phyloP scores from a whole-genome alignment of 2,113 vertebrate genomes.

The Athene noctua region DNA sequence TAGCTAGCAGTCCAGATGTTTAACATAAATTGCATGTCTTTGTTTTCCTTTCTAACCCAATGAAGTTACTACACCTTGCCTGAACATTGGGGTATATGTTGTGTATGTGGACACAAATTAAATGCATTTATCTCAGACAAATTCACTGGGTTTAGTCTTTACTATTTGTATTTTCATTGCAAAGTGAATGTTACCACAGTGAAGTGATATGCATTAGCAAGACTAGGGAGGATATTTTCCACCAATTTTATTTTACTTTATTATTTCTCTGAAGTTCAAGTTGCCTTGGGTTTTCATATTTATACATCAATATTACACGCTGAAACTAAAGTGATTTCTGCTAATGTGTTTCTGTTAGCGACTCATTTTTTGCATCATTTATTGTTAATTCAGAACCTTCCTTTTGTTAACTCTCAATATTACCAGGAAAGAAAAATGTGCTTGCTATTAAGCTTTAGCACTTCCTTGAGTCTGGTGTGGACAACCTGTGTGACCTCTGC shows the following conservation, averaged over 20 bases:
- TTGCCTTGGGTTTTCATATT: not conserved
- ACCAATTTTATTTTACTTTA: not conserved
- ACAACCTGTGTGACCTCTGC: not conserved
- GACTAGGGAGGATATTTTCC: not conserved
- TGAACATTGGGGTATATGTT: not conserved
- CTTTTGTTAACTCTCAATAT: not conserved
- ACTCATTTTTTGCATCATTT: not conserved
- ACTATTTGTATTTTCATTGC: not conserved
- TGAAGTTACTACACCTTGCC: not conserved
- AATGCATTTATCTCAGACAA: not conserved
- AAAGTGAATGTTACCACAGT: not conserved
- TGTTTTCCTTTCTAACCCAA: not conserved
- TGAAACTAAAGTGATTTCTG: not conserved
- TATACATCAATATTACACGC: not conserved
- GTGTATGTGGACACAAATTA: not conserved
- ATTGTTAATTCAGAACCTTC: not conserved
- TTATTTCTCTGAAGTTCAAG: not conserved
- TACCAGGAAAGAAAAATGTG: not conserved
- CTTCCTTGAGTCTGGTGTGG: not conserved
- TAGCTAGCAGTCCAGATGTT: not conserved
- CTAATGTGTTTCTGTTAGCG: not conserved
- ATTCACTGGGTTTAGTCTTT: not conserved
- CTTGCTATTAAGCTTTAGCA: not conserved
- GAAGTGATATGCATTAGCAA: not conserved
- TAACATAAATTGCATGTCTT: not conserved